Base-by-base conservation (phyloP, 2,113 vertebrate species). In the Eidolon helvum region DNA sequence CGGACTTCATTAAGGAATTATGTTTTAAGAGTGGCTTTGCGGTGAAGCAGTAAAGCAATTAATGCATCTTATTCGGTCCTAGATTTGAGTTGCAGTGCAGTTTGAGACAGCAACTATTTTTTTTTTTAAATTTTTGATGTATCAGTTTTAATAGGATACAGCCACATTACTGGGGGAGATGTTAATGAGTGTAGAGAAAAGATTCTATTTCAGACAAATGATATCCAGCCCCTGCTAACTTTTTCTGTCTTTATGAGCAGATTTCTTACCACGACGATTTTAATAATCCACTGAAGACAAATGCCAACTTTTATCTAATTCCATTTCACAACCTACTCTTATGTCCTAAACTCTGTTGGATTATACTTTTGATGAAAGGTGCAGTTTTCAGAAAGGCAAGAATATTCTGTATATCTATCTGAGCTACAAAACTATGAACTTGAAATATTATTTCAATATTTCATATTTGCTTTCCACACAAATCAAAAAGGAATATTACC, bases 1-100 rank as follows among this genome's bases (percentile, higher is more conserved):
- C 98, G 96, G 98, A 99, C 98, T 99, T 99, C 99, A 99, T 99
- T 99, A 99, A 99, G 98, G 98, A 99, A 99, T 99, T 99, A 99
- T 98, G 97, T 98, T 99, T 99, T 99, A 99, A 99, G 98, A 98
- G 98, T 97, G 98, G 98, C 98, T 99, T 99, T 98, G 98, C 97
- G 95, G 98, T 98, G 98, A 98, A 98, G 98, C 98, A 98, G 97
- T 97, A 98, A 98, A 98, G 98, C 99, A 99, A 98, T 99, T 99
- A 98, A 99, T 98, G 98, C 91, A 97, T 98, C 98, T 98, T 98
- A 98, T 99, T 99, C 98, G 96, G 98, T 98, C 98, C 97, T 98
- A 97, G 95, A 98, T 98, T 97, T 98, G 97, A 98, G 97, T 97
- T 98, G 97, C 98, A 95, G 92, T 98, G 94, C 4, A 77, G 96